Percentiles rank a stretch among this genome's conserved stretches.
phyloP scores from a whole-genome alignment of 2,797 vertebrate genomes.

The Peromyscus attwateri region DNA sequence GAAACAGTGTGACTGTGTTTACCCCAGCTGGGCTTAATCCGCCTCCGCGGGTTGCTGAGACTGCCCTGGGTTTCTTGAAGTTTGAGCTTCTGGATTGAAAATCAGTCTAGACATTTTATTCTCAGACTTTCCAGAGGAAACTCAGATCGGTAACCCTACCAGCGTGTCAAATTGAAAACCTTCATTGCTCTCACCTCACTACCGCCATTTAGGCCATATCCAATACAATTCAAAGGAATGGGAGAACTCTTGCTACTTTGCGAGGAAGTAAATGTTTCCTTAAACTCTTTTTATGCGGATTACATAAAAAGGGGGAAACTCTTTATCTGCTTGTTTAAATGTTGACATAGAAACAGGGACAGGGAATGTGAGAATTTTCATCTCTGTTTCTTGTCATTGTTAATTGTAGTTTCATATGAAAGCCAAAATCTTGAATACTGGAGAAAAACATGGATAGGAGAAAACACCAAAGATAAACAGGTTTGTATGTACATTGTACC shows the following conservation, averaged over 20 bases:
- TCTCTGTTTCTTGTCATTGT: conserved; percentile 19
- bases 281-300: conserved; percentile 17
- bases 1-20: conserved; percentile 52
- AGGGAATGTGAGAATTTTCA: conserved; percentile 5
- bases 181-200: conserved; percentile 57
- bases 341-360: conserved; percentile 42
- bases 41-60: conserved; percentile 67
- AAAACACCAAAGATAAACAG: conserved; percentile 8
- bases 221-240: conserved; percentile 60
- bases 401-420: conserved; percentile 42
- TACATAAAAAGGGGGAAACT: background rate
- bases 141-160: conserved; percentile 52
- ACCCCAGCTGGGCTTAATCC: conserved; percentile 71
- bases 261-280: conserved; percentile 65
- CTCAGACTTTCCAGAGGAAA: conserved; percentile 80
- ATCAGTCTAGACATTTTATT: conserved; percentile 78
- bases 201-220: conserved; percentile 57
- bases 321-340: conserved; percentile 62
- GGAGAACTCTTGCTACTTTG: conserved; percentile 38
- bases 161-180: conserved; percentile 61
- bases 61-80: conserved; percentile 65
- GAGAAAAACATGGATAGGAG: conserved; percentile 10
- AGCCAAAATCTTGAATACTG: conserved; percentile 37
- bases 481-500: conserved; percentile 3
- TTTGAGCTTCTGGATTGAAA: conserved; percentile 74